Base-by-base conservation (phyloP, 2,797 vertebrate genomes). In the Cossypha heuglini region DNA sequence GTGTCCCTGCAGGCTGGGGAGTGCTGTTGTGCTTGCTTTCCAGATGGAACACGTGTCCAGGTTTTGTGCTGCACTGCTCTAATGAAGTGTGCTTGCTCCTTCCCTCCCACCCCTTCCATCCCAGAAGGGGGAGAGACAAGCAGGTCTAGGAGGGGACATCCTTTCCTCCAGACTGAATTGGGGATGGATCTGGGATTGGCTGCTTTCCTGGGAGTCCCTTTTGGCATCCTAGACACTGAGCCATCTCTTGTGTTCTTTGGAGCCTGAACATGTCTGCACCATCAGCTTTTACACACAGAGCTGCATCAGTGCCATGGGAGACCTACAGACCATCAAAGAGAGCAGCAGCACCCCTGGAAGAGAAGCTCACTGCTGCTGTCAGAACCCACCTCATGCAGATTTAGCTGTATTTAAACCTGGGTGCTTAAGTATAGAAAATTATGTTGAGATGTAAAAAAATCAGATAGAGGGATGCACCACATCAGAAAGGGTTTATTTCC, bases 361-460 rank as follows among this genome's bases (percentile, higher is more conserved):
- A 21, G 72, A 64, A 87, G 11, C 26, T 78, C 58, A n/a, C 4
- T 0, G 0, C 18, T 57, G 57, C 38, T 9, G 2, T 52, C 33
- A 68, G 38, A 51, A 76, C 35, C 43, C 13, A 58, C 24, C 25
- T 59, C 49, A 14, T 0, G 0, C 9, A 33, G 33, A 3, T 71
- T 63, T 31, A 66, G 19, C 13, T 81, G 9, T 28, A 9, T 57
- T 64, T 57, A 84, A 55, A 71, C 1, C 28, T 51, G 11, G 1
- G 9, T 71, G 12, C 26, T 45, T 40, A 22, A 14, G 10, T 26
- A 17, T 40, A 20, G 81, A 37, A 13, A 48, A 51, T n/a, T 38
- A 29, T 10, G 5, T 48, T 31, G n/a, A n/a, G 42, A 62, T 46
- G 35, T 14, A 4, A 24, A 24, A n/a, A 40, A 45, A 10, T 0